Conservation (phyloP, 2,888 invertebrate species). For the Drosophila borborema region DNA sequence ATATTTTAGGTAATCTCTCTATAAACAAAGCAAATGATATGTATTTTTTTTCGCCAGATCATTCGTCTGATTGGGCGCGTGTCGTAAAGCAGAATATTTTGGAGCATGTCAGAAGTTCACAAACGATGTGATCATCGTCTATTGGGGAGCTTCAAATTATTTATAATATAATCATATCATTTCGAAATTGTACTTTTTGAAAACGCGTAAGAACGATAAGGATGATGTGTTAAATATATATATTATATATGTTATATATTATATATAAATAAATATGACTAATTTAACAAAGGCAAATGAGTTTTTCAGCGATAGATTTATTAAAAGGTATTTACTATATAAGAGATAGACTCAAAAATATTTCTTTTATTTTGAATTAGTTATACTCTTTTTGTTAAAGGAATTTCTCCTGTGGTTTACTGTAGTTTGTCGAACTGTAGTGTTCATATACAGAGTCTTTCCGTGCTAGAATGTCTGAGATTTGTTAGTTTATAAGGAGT, state of each 20-base stretch:
- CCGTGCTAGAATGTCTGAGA: too few relatives aligned
- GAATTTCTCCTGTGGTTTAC: too few relatives aligned
- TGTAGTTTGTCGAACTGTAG: too few relatives aligned
- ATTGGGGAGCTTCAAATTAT: background rate
- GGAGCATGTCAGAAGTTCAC: constrained; percentile 6
- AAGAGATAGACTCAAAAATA: too few relatives aligned
- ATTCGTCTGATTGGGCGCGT: constrained; percentile 14
- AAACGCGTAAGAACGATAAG: background rate
- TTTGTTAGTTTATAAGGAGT: too few relatives aligned
- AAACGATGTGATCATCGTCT: constrained; percentile 11
- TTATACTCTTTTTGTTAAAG: too few relatives aligned
- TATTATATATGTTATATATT: too few relatives aligned
- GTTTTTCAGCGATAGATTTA: background rate
- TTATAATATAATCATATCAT: background rate
- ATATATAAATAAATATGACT: background rate
- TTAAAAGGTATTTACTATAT: too few relatives aligned
- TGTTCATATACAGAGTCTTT: too few relatives aligned
- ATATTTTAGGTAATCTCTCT: constrained; percentile 46
- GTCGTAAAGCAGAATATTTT: constrained; percentile 20
- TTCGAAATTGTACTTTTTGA: background rate
- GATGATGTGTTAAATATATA: background rate
- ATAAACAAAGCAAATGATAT: constrained; percentile 12
- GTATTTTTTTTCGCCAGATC: constrained; percentile 12
- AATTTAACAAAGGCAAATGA: background rate
- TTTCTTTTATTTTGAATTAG: too few relatives aligned